Evolutionary conservation across 2,797 vertebrate genomes (phyloP).

Genomic region (Sebastes vulpes): DNA sequence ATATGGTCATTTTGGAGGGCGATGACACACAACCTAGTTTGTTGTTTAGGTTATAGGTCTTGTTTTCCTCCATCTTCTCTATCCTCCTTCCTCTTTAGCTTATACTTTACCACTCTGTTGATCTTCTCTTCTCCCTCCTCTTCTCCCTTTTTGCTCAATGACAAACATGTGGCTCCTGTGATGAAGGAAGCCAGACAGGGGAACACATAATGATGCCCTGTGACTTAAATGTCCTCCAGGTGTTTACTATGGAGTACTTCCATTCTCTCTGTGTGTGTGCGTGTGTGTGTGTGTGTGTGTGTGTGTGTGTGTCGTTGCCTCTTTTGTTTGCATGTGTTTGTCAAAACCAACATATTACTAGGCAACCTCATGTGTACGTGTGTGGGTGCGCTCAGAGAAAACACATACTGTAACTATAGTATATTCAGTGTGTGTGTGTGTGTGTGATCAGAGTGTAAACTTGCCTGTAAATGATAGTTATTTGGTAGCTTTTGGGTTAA

Average conservation of each 20-base stretch:
- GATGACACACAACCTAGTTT: neutral
- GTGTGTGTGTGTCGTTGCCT: neutral
- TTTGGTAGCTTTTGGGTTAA: conserved; percentile 34
- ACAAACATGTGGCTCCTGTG: conserved; percentile 55
- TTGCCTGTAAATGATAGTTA: conserved; percentile 33
- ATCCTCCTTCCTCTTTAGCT: neutral
- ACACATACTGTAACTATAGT: neutral
- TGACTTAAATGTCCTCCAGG: conserved; percentile 53
- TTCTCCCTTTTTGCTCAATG: conserved; percentile 11
- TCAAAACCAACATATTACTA: conserved; percentile 2
- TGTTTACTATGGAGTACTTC: conserved; percentile 11
- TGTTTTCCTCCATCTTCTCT: conserved; percentile 6
- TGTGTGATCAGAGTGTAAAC: conserved; percentile 10
- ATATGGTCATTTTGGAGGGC: neutral
- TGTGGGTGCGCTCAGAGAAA: conserved; percentile 3
- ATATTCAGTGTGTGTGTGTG: neutral
- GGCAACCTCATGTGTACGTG: neutral
- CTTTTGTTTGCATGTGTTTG: conserved; percentile 16
- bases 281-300: neutral
- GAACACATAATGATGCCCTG: conserved; percentile 28
- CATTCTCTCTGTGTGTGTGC: neutral
- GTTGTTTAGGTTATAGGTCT: neutral
- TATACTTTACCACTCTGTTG: conserved; percentile 25
- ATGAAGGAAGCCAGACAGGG: conserved; percentile 10
- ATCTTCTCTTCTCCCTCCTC: conserved; percentile 6